Percentiles rank a stretch among this genome's conserved stretches.
phyloP scores from a whole-genome alignment of 1,140 invertebrate genomes.

The Sycophila sp. region DNA sequence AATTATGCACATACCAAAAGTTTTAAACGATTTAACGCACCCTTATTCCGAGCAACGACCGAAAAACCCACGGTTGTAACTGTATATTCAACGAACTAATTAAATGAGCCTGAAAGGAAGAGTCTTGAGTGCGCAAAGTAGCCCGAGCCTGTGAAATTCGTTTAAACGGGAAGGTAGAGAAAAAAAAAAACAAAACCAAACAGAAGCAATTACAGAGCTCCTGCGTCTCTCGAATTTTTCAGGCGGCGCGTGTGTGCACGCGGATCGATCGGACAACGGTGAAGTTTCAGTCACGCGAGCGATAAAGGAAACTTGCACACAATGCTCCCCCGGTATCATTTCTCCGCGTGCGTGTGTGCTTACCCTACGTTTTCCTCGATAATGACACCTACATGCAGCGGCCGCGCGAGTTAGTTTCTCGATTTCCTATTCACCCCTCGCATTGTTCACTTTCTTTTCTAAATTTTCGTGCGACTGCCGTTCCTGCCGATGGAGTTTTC shows the following conservation, averaged over 20 bases:
- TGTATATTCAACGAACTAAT: too few relatives aligned
- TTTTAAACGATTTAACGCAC: too few relatives aligned
- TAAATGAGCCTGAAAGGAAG: too few relatives aligned
- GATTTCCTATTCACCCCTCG: not conserved
- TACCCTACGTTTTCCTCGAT: not conserved
- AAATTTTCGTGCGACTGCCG: not conserved
- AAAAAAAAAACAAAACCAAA: not conserved
- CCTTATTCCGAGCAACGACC: too few relatives aligned
- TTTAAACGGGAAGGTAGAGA: too few relatives aligned
- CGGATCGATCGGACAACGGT: not conserved
- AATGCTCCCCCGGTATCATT: constrained; percentile 6
- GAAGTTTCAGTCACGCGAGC: constrained; percentile 30
- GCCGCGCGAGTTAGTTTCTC: not conserved
- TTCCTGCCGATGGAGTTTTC: too few relatives aligned
- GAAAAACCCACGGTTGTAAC: too few relatives aligned
- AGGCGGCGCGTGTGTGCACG: not conserved
- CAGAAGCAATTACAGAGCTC: not conserved
- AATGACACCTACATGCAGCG: not conserved
- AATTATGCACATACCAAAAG: too few relatives aligned
- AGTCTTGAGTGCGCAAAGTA: too few relatives aligned
- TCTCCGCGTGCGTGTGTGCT: not conserved
- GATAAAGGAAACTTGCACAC: constrained; percentile 4
- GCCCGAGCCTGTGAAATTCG: too few relatives aligned
- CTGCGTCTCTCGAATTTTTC: not conserved
- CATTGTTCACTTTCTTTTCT: not conserved